Evolutionary conservation across 1,140 invertebrate genomes (phyloP), one percentile per base, ranked within the genome.

Genomic region (Glomeris maerens): DNA sequence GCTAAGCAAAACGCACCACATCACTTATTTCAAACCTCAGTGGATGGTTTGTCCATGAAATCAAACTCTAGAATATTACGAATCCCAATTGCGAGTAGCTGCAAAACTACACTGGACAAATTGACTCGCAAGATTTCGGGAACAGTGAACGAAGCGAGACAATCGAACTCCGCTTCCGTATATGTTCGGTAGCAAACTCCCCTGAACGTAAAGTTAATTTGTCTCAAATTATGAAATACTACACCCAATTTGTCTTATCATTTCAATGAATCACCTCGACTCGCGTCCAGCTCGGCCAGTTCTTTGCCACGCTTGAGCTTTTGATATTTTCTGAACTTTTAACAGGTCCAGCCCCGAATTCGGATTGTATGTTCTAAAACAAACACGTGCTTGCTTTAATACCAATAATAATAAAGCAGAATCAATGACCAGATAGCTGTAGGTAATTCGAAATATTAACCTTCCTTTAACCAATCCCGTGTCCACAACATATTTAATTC

Each of bases 401-500:
- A n/a, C 31, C 25, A 5, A 17, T 42, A 21, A 42, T 5, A 42
- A 21, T 5, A 21, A 5, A 42, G 5, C 5, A 4, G 25, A 50
- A 55, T 26, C 3, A 17, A 38, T 52, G n/a, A n/a, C n/a, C n/a
- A n/a, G n/a, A n/a, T n/a, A n/a, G n/a, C n/a, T n/a, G n/a, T n/a
- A n/a, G n/a, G n/a, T n/a, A n/a, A n/a, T n/a, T n/a, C n/a, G n/a
- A n/a, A n/a, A n/a, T 47, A 56, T 62, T 66, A 68, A 79, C 78
- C 81, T 81, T 49, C 77, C 76, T 72, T 98, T 98, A 0, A 97
- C 91, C 65, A 84, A 82, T 4, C 95, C 95, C 53, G 82, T 81
- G 64, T 99, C 96, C 52, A 99, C 83, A 2, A 98, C 90, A 70
- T 81, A 87, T 57, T 84, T 81, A 52, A 99, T 89, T 21, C 89